Conservation (phyloP, 2,797 vertebrate genomes). For the Danionella dracula region DNA sequence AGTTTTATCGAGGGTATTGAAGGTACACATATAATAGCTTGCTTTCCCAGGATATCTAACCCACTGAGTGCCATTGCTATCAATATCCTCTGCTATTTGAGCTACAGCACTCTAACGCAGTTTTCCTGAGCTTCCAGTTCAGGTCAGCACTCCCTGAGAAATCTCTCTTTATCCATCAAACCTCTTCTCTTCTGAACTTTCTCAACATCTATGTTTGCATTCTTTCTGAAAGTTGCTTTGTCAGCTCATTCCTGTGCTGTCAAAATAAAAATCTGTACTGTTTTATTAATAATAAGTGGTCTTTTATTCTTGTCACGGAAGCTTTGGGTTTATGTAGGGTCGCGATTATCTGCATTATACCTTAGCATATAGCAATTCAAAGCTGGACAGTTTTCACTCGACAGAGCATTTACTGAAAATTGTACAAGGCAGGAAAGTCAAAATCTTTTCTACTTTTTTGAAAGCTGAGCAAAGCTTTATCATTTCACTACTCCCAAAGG, state of each 20-base stretch:
- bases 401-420: neutral
- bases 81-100: no score
- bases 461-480: neutral
- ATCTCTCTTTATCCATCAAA: neutral
- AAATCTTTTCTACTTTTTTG: constrained; percentile 4
- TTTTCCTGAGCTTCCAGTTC: neutral
- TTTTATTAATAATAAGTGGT: no score
- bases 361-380: no score
- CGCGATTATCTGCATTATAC: neutral
- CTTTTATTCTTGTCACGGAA: no score
- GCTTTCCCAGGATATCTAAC: no score
- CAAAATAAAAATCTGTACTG: no score
- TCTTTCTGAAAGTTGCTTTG: neutral
- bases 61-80: no score
- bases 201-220: neutral
- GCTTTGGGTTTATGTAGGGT: neutral
- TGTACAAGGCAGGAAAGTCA: constrained; percentile 1
- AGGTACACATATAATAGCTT: no score
- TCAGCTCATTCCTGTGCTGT: neutral
- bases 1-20: no score
- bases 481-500: neutral
- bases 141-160: neutral
- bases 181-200: neutral
- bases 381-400: constrained; percentile 2
- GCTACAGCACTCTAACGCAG: neutral